These are phyloP conservation scores for Sphaerophoria rueppellii DNA, from an alignment of 2,888 invertebrate genomes.

Conservation along the genomic window DNA sequence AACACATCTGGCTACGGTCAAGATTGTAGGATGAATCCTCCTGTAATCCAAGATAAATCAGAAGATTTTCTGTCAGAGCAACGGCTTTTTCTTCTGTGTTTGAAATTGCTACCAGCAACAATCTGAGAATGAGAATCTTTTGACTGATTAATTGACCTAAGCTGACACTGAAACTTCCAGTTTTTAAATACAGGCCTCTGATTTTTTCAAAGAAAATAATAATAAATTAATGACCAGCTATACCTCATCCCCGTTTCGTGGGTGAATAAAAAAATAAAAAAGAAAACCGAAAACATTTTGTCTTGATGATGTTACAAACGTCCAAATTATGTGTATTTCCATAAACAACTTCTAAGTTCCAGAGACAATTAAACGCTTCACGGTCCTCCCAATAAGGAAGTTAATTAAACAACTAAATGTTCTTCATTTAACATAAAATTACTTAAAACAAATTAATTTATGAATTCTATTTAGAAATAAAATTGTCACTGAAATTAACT, in stretches of 20 bases:
- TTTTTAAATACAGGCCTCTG: neutral
- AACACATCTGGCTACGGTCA: neutral
- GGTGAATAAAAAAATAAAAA: slow-evolving; percentile 28
- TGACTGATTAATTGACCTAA: slow-evolving; percentile 39
- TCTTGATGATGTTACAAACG: slow-evolving; percentile 24
- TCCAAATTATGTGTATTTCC: neutral
- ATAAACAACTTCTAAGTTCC: slow-evolving; percentile 31
- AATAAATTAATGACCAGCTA: slow-evolving; percentile 22
- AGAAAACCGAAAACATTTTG: slow-evolving; percentile 10
- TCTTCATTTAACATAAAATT: slow-evolving; percentile 39
- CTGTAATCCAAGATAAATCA: slow-evolving; percentile 39
- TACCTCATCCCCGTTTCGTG: slow-evolving; percentile 11
- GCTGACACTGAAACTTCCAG: slow-evolving; percentile 27
- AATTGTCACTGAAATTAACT: slow-evolving; percentile 11
- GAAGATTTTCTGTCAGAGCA: slow-evolving; percentile 12
- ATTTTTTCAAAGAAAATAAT: neutral
- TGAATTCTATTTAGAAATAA: slow-evolving; percentile 29
- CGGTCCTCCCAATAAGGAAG: neutral
- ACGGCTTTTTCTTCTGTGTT: neutral
- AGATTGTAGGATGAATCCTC: slow-evolving; percentile 17
- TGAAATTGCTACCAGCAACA: neutral
- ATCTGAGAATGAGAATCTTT: slow-evolving; percentile 15
- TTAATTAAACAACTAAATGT: slow-evolving; percentile 51
- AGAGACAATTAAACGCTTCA: neutral
- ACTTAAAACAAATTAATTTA: slow-evolving; percentile 40